Evolutionary conservation across 92 coral and sea anemone species (phyloP).

Genomic region (Phenganax stokvisi): DNA sequence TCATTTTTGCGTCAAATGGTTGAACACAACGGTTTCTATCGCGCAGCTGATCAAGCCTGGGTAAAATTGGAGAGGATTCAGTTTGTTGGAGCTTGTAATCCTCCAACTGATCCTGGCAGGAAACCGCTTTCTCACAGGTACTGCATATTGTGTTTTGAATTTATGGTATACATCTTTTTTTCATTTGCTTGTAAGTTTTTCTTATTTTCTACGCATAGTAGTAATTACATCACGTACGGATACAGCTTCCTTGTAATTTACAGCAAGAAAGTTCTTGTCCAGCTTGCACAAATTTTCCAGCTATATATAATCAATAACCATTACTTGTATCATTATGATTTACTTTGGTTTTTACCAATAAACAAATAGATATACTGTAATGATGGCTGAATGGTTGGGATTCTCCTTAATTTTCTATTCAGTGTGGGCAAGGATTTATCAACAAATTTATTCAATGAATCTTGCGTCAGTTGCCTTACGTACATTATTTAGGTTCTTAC

Average conservation of each 20-base stretch:
- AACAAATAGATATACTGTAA: too few species aligned
- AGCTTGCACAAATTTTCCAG: too few species aligned
- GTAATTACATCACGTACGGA: not conserved
- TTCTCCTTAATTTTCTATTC: too few species aligned
- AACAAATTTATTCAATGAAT: too few species aligned
- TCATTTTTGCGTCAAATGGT: slow-evolving; percentile 94
- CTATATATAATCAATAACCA: too few species aligned
- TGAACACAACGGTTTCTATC: slow-evolving; percentile 93
- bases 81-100: slow-evolving; percentile 99
- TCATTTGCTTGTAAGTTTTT: not conserved
- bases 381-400: too few species aligned
- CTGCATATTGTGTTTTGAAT: not conserved
- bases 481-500: slow-evolving; percentile 64
- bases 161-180: not conserved
- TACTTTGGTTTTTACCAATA: too few species aligned
- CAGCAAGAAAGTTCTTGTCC: too few species aligned
- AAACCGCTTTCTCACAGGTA: slow-evolving; percentile 97
- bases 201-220: too few species aligned
- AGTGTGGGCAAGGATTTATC: too few species aligned
- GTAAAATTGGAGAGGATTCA: slow-evolving; percentile 94
- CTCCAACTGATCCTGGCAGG: slow-evolving; percentile 98
- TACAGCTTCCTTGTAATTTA: too few species aligned
- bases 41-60: slow-evolving; percentile 93
- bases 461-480: too few species aligned
- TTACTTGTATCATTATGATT: not conserved